Conservation (phyloP, 2,797 vertebrate genomes). For the Pagetopsis macropterus region DNA sequence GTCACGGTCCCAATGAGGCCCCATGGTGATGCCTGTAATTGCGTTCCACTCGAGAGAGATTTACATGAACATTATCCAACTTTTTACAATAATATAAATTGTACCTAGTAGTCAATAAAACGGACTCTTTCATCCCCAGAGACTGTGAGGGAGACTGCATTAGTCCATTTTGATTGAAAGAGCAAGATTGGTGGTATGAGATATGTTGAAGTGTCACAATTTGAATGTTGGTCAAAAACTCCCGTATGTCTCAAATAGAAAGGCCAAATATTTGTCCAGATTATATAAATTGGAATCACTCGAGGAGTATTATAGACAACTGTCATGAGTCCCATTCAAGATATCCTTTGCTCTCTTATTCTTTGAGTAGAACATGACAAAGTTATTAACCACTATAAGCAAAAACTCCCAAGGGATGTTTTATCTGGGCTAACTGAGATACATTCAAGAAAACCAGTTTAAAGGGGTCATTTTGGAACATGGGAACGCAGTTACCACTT, state of each 20-base stretch:
- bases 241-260: too few relatives aligned
- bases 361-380: neutral
- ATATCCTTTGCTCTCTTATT: neutral
- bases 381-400: too few relatives aligned
- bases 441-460: neutral
- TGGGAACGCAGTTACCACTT: neutral
- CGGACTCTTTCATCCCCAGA: neutral
- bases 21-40: conserved; percentile 14
- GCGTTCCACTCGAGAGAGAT: conserved; percentile 7
- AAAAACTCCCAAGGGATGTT: neutral
- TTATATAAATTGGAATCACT: neutral
- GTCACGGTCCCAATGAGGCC: neutral
- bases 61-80: conserved; percentile 2
- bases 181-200: too few relatives aligned
- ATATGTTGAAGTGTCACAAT: too few relatives aligned
- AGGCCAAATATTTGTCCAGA: neutral
- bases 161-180: too few relatives aligned
- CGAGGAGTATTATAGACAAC: neutral
- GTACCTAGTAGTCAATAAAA: neutral
- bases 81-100: conserved; percentile 4
- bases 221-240: too few relatives aligned
- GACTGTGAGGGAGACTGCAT: too few relatives aligned
- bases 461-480: neutral
- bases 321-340: neutral
- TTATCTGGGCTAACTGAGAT: neutral